phyloP scores from a whole-genome alignment of 2,797 vertebrate genomes.

The Parambassis ranga region DNA sequence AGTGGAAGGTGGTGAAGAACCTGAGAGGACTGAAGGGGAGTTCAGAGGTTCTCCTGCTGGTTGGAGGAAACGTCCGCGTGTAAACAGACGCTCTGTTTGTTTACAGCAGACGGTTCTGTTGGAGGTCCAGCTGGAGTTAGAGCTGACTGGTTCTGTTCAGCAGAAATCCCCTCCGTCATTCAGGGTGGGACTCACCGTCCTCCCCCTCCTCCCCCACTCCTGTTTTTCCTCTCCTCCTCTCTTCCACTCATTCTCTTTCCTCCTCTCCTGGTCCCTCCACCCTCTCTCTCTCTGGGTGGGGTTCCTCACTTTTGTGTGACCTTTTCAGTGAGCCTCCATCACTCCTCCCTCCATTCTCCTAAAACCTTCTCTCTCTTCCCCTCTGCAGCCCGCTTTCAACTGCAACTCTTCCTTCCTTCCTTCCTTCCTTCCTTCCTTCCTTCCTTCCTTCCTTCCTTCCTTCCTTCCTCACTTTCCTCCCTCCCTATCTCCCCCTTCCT shows the following conservation, averaged over 20 bases:
- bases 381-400: too few species aligned
- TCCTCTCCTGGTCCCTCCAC: neutral
- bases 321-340: too few species aligned
- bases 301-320: too few species aligned
- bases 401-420: too few species aligned
- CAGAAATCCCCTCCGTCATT: slow-evolving; percentile 39
- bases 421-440: neutral
- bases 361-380: too few species aligned
- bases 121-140: neutral
- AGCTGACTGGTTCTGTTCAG: slow-evolving; percentile 2
- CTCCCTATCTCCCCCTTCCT: neutral
- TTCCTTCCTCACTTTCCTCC: neutral
- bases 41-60: neutral
- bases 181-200: slow-evolving; percentile 24
- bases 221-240: neutral
- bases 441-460: too few species aligned
- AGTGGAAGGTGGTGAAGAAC: too few species aligned
- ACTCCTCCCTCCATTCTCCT: too few species aligned
- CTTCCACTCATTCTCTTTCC: neutral
- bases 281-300: too few species aligned
- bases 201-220: too few species aligned
- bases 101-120: too few species aligned
- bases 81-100: neutral
- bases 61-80: neutral
- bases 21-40: too few species aligned